Base-by-base conservation (phyloP, 2,797 vertebrate species). In the Sebastes aleutianus region DNA sequence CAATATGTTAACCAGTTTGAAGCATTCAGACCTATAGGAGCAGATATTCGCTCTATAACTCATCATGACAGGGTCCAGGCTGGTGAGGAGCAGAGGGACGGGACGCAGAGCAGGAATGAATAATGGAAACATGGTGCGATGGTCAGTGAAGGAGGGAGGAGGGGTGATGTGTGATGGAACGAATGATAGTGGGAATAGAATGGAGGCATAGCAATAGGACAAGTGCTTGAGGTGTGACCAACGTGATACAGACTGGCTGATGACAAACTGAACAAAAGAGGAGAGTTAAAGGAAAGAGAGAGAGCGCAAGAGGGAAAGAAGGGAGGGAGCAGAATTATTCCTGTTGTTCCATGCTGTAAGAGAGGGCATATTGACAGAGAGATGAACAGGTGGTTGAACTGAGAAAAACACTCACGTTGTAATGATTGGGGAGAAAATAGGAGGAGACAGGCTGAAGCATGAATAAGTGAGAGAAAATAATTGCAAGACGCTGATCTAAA, bases 211-310 rank as follows among this genome's bases (percentile, higher is more conserved):
- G 70, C 39, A 70, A 57, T 69, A 69, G 53, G 26, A 73, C 59
- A 70, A 61, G 70, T 61, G 68, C 72, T 74, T 71, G 75, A 85
- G 72, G 88, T 88, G 82, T 89, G 86, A 91, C 85, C 84, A 82
- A 88, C 73, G 80, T 76, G 75, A 79, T 77, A 74, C 83, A 87
- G 71, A 76, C 70, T 29, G 29, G 53, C 67, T 82, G 77, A 82
- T 83, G 81, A 84, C 65, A 78, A 86, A 91, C 58, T 63, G 56
- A 83, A 83, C 54, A 76, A 79, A 82, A 80, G 61, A 29, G 57
- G 36, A 69, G 72, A 26, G 29, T 72, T 27, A 72, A 32, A 62
- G 14, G 57, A 26, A 9, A 75, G 39, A 58, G 22, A 27, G 70
- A 16, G n/a, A 47, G 20, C 9, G n/a, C 2, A 12, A 29, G 5